Conservation (phyloP, 1,140 invertebrate genomes). For the Magallana ariakensis region DNA sequence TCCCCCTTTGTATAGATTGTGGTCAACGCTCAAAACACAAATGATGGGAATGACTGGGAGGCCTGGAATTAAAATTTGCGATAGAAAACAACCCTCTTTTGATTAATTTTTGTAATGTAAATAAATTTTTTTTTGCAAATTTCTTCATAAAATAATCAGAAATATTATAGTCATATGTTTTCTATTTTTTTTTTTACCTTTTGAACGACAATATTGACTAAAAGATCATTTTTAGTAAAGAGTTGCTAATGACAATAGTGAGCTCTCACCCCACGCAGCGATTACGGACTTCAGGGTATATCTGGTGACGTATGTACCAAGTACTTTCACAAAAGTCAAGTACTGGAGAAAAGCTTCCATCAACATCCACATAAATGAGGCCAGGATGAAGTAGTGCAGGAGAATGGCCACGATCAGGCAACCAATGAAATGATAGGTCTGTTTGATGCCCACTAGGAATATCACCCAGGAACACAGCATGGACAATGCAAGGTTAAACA, state of each 20-base stretch:
- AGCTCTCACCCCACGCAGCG: slow-evolving; percentile 79
- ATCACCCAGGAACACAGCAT: slow-evolving; percentile 72
- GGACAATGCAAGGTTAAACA: slow-evolving; percentile 74
- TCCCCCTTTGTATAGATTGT: slow-evolving; percentile 72
- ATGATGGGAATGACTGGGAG: slow-evolving; percentile 73
- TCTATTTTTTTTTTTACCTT: neutral
- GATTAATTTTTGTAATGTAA: too few relatives aligned
- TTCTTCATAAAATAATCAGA: too few relatives aligned
- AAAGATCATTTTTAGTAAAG: too few relatives aligned
- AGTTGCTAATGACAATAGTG: neutral
- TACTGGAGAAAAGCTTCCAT: slow-evolving; percentile 81
- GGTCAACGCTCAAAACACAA: slow-evolving; percentile 68
- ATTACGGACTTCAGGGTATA: slow-evolving; percentile 79
- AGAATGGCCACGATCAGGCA: slow-evolving; percentile 77
- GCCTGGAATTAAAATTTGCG: slow-evolving; percentile 60
- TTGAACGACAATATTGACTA: neutral
- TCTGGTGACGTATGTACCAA: slow-evolving; percentile 79
- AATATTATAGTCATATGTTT: too few relatives aligned
- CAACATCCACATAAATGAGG: slow-evolving; percentile 81
- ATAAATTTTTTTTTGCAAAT: too few relatives aligned
- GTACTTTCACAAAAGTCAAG: slow-evolving; percentile 80
- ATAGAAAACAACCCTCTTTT: neutral
- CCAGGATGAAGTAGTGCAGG: slow-evolving; percentile 80
- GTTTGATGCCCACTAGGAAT: slow-evolving; percentile 73
- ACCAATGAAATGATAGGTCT: slow-evolving; percentile 67